Evolutionary conservation across 2,888 invertebrate genomes (phyloP), one percentile per base, ranked within the genome.

Genomic region (Caenorhabditis sp.): DNA sequence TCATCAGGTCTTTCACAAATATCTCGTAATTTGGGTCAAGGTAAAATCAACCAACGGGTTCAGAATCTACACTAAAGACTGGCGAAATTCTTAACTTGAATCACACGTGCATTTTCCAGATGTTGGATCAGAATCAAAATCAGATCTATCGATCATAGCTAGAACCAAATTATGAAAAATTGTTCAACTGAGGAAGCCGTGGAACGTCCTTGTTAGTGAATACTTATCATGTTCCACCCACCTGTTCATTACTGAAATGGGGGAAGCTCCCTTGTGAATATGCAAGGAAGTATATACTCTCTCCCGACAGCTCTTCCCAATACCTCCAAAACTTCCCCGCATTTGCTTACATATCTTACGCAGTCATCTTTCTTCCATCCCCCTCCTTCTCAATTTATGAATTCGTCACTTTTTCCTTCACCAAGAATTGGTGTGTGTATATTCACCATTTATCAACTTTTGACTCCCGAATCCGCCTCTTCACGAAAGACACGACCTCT

Each of bases 381-480:
- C 61, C 22, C 44, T 22, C 47, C 4, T 51, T 63, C 41, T 28
- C 31, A 38, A 10, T n/a, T 69, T 19, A 22, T 41, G 69, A 77
- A 77, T 77, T 77, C 77, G 77, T 77, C 77, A 77, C 61, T 35
- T 51, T 24, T 44, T 19, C 22, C 2, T 56, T 35, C 31, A 10
- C 61, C 38, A 49, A 64, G 44, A 58, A 63, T 66, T 19, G 66
- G 66, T 38, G 76, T 69, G 77, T 77, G 77, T 31, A 54, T 77
- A 19, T 77, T 63, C 77, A 47, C 70, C 77, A 77, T 77, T 77
- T 77, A 77, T 77, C 77, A 77, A 69, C 69, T 59, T 68, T 56
- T 19, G 38, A 59, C 61, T 38, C 76, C 44, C 26, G 24, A 5
- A 19, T 24, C n/a, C 51, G 49, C 31, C 35, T 69, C 49, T 35